Evolutionary conservation across 2,888 invertebrate genomes (phyloP).

Genomic region (Lagria hirta): DNA sequence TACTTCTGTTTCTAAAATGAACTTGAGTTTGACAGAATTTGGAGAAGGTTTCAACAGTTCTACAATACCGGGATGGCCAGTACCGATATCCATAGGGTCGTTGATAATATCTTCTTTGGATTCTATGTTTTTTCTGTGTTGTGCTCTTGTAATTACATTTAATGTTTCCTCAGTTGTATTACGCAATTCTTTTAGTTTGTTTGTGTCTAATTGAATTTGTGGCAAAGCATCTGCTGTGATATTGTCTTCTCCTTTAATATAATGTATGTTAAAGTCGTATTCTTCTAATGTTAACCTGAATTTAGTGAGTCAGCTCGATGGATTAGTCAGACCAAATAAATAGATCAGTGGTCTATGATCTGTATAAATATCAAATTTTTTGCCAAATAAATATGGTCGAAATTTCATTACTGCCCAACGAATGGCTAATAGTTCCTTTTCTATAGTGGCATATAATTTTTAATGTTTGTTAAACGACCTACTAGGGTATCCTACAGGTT

Average conservation of each 20-base stretch:
- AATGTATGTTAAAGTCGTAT: no score
- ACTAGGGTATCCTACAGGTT: conserved; percentile 23
- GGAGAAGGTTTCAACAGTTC: no score
- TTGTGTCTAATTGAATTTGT: no score
- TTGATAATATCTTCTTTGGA: no score
- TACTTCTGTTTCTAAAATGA: background rate
- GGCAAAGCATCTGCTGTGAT: no score
- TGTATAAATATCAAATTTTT: conserved; percentile 29
- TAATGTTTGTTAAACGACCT: conserved; percentile 23
- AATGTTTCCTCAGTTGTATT: background rate
- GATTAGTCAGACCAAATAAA: conserved; percentile 33
- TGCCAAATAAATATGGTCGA: conserved; percentile 28
- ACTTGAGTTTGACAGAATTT: background rate
- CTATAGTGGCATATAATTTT: conserved; percentile 21
- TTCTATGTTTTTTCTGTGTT: no score
- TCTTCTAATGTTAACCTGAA: conserved; percentile 34
- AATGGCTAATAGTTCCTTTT: conserved; percentile 33
- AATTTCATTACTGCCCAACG: conserved; percentile 34
- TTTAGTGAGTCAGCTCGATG: conserved; percentile 34
- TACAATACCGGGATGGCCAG: no score
- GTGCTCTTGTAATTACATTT: no score
- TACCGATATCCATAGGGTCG: no score
- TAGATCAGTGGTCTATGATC: conserved; percentile 36
- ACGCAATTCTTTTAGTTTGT: background rate
- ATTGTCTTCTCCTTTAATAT: no score